phyloP scores from a whole-genome alignment of 2,797 vertebrate species.

The Hozukius guyotensis region DNA sequence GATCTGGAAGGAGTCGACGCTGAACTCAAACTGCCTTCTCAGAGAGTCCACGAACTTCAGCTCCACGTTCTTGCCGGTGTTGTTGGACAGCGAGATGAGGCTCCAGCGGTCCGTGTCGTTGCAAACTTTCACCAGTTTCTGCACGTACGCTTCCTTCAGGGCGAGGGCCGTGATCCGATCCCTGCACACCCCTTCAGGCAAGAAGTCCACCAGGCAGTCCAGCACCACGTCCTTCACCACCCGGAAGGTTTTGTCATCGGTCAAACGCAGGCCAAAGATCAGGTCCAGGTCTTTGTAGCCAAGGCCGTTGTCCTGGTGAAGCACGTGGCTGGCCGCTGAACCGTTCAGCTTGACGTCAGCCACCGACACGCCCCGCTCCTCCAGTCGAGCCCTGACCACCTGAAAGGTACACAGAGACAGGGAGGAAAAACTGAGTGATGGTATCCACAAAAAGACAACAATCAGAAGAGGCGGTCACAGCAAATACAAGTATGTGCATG shows the following conservation, averaged over 20 bases:
- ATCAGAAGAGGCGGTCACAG: slow-evolving; percentile 8
- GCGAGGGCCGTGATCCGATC: slow-evolving; percentile 91
- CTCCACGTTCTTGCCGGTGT: slow-evolving; percentile 96
- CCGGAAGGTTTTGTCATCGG: slow-evolving; percentile 88
- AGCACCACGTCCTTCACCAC: slow-evolving; percentile 93
- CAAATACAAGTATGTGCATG: slow-evolving; percentile 21
- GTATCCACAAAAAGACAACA: slow-evolving; percentile 3
- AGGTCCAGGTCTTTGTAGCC: slow-evolving; percentile 96
- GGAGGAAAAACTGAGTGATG: slow-evolving; percentile 24
- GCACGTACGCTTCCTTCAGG: slow-evolving; percentile 93
- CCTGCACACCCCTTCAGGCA: slow-evolving; percentile 90
- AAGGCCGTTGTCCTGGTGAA: slow-evolving; percentile 92
- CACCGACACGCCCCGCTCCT: slow-evolving; percentile 86
- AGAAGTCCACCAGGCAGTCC: slow-evolving; percentile 93
- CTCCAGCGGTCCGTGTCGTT: slow-evolving; percentile 95
- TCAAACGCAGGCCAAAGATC: slow-evolving; percentile 89
- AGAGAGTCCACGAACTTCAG: slow-evolving; percentile 95
- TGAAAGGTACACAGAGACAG: slow-evolving; percentile 58
- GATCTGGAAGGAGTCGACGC: slow-evolving; percentile 96
- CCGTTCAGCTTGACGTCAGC: slow-evolving; percentile 90
- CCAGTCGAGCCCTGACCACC: slow-evolving; percentile 91
- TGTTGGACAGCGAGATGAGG: slow-evolving; percentile 95
- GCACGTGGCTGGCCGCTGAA: slow-evolving; percentile 92
- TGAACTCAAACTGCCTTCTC: slow-evolving; percentile 95
- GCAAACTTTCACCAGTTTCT: slow-evolving; percentile 97